Percentiles rank a stretch among this genome's conserved stretches.
Evolutionary conservation across 2,797 vertebrate species (phyloP).

Genomic region (Pipistrellus nathusii): DNA sequence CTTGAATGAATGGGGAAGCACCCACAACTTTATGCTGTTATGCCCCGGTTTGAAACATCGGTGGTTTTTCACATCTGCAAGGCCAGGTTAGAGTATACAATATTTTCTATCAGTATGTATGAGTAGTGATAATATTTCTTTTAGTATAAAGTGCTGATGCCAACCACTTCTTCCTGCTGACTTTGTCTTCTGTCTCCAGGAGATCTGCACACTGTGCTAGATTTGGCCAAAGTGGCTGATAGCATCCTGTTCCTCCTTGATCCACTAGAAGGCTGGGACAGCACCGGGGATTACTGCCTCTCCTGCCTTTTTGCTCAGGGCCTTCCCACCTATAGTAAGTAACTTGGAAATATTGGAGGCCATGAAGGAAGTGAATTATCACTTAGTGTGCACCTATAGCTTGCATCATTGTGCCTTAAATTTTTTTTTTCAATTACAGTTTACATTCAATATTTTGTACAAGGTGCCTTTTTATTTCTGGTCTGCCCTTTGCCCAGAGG

Average conservation of each 20-base stretch:
- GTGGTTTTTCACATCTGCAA: slow-evolving; percentile 92
- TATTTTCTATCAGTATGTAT: not conserved
- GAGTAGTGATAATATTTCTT: not conserved
- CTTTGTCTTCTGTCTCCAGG: slow-evolving; percentile 84
- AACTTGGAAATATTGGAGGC: not conserved
- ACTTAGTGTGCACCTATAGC: not conserved
- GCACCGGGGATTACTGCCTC: slow-evolving; percentile 94
- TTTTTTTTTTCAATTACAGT: not conserved
- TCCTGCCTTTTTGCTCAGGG: slow-evolving; percentile 97
- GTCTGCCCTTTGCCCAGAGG: not conserved
- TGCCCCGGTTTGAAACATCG: slow-evolving; percentile 94
- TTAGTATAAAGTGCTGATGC: not conserved
- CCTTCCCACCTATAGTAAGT: slow-evolving; percentile 94
- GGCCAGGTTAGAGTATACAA: slow-evolving; percentile 87
- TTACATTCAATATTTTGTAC: not conserved
- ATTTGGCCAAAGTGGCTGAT: slow-evolving; percentile 96
- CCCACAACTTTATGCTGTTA: slow-evolving; percentile 90
- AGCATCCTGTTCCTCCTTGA: slow-evolving; percentile 96
- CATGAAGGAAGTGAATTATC: not conserved
- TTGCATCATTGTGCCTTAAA: not conserved
- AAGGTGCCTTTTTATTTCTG: slow-evolving; percentile 4
- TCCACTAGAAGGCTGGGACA: slow-evolving; percentile 94
- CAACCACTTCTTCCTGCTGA: not conserved
- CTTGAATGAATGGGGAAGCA: slow-evolving; percentile 83
- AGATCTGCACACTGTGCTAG: slow-evolving; percentile 93